Conservation (phyloP, 2,888 invertebrate species). For the Hydraecia micacea region DNA sequence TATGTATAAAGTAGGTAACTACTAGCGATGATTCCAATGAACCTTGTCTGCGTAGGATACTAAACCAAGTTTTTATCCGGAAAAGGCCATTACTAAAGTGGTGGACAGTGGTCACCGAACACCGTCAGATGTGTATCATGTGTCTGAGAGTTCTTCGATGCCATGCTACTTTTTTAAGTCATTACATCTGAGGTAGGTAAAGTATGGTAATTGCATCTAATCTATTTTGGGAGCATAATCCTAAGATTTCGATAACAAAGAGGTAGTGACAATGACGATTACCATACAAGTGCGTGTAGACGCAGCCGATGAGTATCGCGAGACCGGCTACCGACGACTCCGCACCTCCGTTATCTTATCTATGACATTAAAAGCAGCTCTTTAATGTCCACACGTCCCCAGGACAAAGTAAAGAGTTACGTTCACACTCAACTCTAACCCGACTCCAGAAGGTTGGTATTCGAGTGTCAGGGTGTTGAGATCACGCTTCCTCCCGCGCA, state of each 20-base stretch:
- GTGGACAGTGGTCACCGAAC: not conserved
- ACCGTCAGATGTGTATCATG: not conserved
- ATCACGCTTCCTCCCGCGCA: conserved; percentile 48
- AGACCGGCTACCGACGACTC: conserved; percentile 50
- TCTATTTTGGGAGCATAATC: not conserved
- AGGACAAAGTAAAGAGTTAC: conserved; percentile 15
- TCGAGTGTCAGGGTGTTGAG: not conserved
- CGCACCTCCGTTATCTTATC: conserved; percentile 76
- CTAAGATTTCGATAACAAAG: conserved; percentile 2
- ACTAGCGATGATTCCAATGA: conserved; percentile 49
- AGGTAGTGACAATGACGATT: conserved; percentile 13
- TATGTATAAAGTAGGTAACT: conserved; percentile 21
- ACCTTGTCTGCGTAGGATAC: not conserved
- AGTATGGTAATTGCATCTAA: not conserved
- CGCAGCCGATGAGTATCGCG: conserved; percentile 51
- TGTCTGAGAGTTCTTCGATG: too few relatives aligned
- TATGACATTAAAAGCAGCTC: conserved; percentile 76
- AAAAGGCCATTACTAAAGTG: not conserved
- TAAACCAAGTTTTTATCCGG: not conserved
- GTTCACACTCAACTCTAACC: conserved; percentile 18
- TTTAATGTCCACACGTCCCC: conserved; percentile 64
- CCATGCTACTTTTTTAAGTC: not conserved
- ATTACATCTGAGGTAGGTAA: not conserved
- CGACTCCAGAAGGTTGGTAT: conserved; percentile 24
- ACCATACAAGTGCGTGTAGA: conserved; percentile 24